Percentiles rank a stretch among this genome's conserved stretches.
phyloP scores from a whole-genome alignment of 2,888 invertebrate species.

The Aethes cnicana region DNA sequence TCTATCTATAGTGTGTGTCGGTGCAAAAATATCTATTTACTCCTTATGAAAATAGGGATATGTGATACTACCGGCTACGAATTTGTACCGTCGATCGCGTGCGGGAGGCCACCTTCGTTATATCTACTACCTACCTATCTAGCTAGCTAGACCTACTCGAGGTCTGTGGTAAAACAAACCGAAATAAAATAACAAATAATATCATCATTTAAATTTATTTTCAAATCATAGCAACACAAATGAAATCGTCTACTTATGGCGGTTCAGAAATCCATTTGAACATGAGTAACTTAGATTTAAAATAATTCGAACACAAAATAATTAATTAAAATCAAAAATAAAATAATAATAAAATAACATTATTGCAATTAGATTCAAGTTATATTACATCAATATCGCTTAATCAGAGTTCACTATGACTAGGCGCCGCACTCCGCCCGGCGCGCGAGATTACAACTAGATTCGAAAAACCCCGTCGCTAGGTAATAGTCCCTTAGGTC shows the following conservation, averaged over 20 bases:
- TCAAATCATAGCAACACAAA: constrained; percentile 39
- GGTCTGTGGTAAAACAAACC: constrained; percentile 17
- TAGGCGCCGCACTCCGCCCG: constrained; percentile 52
- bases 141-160: neutral
- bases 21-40: constrained; percentile 76
- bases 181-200: constrained; percentile 37
- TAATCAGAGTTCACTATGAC: constrained; percentile 50
- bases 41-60: constrained; percentile 69
- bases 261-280: constrained; percentile 33
- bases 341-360: constrained; percentile 43
- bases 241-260: constrained; percentile 34
- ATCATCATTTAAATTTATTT: constrained; percentile 41
- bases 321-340: constrained; percentile 40
- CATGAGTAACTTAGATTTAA: constrained; percentile 30
- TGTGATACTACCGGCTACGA: constrained; percentile 51
- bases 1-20: constrained; percentile 57
- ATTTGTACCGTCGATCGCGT: constrained; percentile 66
- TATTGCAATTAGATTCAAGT: constrained; percentile 47
- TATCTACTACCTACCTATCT: neutral
- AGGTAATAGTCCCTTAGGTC: constrained; percentile 30
- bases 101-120: constrained; percentile 51
- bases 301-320: constrained; percentile 33
- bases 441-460: constrained; percentile 10
- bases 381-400: constrained; percentile 32
- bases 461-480: constrained; percentile 13